Conservation (phyloP, 30 jellyfish, hydroid and myxozoan genomes). For the Cassiopea xamachana region DNA sequence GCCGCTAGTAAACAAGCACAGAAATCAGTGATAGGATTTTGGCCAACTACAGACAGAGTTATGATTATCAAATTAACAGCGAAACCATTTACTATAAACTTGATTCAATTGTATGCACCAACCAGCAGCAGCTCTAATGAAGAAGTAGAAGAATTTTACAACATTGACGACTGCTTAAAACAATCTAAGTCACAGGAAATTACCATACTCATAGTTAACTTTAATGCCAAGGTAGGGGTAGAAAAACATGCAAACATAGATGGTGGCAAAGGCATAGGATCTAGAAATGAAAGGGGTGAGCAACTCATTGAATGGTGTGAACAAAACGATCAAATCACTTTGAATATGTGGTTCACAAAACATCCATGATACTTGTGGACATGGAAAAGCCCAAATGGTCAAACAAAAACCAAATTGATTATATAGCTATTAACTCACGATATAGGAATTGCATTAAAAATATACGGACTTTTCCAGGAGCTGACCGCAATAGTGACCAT, state of each 20-base stretch:
- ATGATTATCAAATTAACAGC: constrained; percentile 6
- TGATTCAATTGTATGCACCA: constrained; percentile 40
- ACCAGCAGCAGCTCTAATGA: constrained; percentile 38
- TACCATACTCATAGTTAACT: neutral
- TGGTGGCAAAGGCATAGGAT: too few relatives aligned
- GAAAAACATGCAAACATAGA: too few relatives aligned
- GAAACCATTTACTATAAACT: neutral
- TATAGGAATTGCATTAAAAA: constrained; percentile 12
- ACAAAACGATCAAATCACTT: too few relatives aligned
- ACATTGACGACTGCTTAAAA: neutral
- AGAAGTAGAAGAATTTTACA: constrained; percentile 17
- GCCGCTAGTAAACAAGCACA: constrained; percentile 6
- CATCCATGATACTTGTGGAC: constrained; percentile 30
- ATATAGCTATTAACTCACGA: constrained; percentile 17
- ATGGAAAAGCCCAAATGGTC: constrained; percentile 2
- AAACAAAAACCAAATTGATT: constrained; percentile 41
- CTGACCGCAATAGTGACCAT: too few relatives aligned
- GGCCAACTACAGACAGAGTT: neutral
- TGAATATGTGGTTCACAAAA: neutral
- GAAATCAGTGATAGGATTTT: too few relatives aligned
- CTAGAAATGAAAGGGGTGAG: too few relatives aligned
- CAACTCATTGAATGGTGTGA: too few relatives aligned
- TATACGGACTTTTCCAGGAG: neutral
- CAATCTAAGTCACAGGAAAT: constrained; percentile 23
- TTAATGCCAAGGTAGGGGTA: too few relatives aligned